These are phyloP conservation scores for Melikaiella ostensackeni DNA, from an alignment of 2,888 invertebrate species.

Conservation along the genomic window DNA sequence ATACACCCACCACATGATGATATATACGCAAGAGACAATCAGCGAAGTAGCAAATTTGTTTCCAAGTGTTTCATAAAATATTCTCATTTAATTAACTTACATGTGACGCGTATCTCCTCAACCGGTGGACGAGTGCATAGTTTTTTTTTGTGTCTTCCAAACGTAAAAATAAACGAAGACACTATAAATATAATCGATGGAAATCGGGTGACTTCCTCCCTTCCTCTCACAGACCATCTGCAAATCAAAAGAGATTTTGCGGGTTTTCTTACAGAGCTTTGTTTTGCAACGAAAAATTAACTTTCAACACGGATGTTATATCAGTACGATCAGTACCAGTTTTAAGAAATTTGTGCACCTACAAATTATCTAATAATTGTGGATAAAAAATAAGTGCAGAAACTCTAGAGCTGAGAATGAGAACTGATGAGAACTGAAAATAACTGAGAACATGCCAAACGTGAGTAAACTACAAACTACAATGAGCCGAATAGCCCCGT, in stretches of 20 bases:
- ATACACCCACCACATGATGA: slow-evolving; percentile 51
- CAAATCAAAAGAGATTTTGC: slow-evolving; percentile 58
- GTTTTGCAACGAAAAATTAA: slow-evolving; percentile 5
- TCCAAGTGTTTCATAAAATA: slow-evolving; percentile 14
- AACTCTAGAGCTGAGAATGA: slow-evolving; percentile 2
- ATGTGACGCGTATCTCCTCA: slow-evolving; percentile 35
- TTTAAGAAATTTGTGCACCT: slow-evolving; percentile 14
- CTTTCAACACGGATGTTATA: not conserved
- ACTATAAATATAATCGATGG: slow-evolving; percentile 74
- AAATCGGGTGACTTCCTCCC: slow-evolving; percentile 62
- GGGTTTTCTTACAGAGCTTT: slow-evolving; percentile 28
- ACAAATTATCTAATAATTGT: slow-evolving; percentile 27
- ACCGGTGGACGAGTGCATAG: slow-evolving; percentile 58
- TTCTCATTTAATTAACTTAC: slow-evolving; percentile 9
- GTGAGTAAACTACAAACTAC: too few species aligned
- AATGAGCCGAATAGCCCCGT: too few species aligned
- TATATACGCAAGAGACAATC: slow-evolving; percentile 40
- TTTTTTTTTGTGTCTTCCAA: slow-evolving; percentile 49
- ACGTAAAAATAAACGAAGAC: slow-evolving; percentile 63
- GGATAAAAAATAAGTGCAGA: slow-evolving; percentile 28
- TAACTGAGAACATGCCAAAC: too few species aligned
- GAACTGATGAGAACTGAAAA: too few species aligned
- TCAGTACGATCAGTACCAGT: not conserved
- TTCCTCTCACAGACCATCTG: slow-evolving; percentile 65
- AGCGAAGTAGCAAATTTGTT: slow-evolving; percentile 31